These are phyloP conservation scores for Pseudolycoriella hygida DNA, from an alignment of 2,888 invertebrate genomes.

Conservation along the genomic window DNA sequence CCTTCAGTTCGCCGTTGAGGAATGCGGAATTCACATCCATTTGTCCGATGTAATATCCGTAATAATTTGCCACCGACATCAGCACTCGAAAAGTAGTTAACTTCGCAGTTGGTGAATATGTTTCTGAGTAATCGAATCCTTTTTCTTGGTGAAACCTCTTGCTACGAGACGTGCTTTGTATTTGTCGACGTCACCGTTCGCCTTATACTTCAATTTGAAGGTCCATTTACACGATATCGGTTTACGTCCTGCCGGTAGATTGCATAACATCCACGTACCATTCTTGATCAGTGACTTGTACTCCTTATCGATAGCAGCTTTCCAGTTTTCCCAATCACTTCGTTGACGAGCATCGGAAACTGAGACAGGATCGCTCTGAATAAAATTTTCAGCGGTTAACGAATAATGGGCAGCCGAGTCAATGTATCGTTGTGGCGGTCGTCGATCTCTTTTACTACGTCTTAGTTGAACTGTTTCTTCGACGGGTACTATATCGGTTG, in stretches of 20 bases:
- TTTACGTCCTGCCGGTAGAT: conserved; percentile 11
- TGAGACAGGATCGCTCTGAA: conserved; percentile 5
- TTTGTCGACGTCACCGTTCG: too few relatives aligned
- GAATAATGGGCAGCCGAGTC: background rate
- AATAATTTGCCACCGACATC: conserved; percentile 10
- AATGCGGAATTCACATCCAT: too few relatives aligned
- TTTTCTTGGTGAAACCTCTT: conserved; percentile 10
- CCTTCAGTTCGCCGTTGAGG: too few relatives aligned
- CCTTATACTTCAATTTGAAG: too few relatives aligned
- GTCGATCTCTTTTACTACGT: background rate
- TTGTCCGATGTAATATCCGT: conserved; percentile 9
- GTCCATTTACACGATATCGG: conserved; percentile 5
- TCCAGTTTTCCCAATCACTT: conserved; percentile 10
- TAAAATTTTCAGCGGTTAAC: conserved; percentile 4
- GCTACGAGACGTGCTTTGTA: conserved; percentile 12
- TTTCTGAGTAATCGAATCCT: conserved; percentile 9
- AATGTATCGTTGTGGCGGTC: background rate
- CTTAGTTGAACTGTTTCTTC: too few relatives aligned
- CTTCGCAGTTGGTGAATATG: conserved; percentile 11
- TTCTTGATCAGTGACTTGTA: conserved; percentile 12
- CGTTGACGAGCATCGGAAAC: conserved; percentile 6
- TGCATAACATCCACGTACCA: conserved; percentile 11
- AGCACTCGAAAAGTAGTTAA: conserved; percentile 11
- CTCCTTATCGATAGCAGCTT: conserved; percentile 14
- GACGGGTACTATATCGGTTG: too few relatives aligned